phyloP scores from a whole-genome alignment of 2,113 vertebrate genomes.

The Cnemophilus loriae region DNA sequence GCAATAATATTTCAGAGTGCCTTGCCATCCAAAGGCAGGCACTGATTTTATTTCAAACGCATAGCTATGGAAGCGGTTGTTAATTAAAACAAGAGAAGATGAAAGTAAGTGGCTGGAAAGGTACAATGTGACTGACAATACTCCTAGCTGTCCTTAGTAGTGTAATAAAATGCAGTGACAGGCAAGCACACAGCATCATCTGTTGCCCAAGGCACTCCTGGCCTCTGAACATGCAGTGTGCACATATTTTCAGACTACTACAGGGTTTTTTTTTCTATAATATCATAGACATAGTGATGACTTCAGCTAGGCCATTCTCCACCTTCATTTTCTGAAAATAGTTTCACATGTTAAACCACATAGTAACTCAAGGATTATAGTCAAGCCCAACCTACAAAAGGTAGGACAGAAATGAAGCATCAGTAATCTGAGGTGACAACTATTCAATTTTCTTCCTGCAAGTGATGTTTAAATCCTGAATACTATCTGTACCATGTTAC shows the following conservation, averaged over 20 bases:
- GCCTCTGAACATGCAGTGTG: rapidly evolving
- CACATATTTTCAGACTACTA: not conserved
- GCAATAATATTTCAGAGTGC: not conserved
- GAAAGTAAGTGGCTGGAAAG: not conserved
- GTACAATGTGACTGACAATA: not conserved
- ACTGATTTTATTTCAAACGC: not conserved
- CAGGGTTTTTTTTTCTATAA: rapidly evolving
- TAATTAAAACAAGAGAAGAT: not conserved
- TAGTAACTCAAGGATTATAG: not conserved
- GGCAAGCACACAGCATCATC: rapidly evolving
- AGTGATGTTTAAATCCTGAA: not conserved
- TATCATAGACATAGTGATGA: not conserved
- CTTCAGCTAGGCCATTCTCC: not conserved
- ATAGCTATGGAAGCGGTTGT: not conserved
- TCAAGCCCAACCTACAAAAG: not conserved
- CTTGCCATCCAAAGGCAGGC: not conserved
- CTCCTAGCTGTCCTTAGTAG: not conserved
- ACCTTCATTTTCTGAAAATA: not conserved
- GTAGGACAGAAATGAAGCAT: not conserved
- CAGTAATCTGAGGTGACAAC: not conserved
- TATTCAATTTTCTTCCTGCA: not conserved
- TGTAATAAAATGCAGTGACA: not conserved
- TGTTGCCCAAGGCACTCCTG: not conserved
- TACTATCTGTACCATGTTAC: not conserved
- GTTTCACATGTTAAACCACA: not conserved